Percentiles rank a stretch among this genome's conserved stretches.
Evolutionary conservation across 2,113 vertebrate genomes (phyloP).

Genomic region (Pangasianodon gigas): DNA sequence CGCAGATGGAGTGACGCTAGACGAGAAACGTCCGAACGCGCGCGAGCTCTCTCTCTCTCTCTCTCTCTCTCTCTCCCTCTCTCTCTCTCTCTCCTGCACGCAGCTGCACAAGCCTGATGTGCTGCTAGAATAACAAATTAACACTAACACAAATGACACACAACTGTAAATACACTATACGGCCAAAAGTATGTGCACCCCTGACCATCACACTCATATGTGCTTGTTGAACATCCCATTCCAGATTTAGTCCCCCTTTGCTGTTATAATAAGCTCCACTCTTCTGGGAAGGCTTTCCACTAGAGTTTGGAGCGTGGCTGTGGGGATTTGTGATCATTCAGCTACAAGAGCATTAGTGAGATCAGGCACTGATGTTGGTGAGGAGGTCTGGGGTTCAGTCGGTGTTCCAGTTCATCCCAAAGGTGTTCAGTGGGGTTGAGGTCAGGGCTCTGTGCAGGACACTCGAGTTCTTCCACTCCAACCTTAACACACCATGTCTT

Average conservation of each 20-base stretch:
- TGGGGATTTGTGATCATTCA: not conserved
- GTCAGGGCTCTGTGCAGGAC: not conserved
- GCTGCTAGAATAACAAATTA: not conserved
- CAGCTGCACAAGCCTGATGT: not conserved
- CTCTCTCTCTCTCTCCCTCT: slow-evolving; percentile 20
- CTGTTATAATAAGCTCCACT: not conserved
- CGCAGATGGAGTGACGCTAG: slow-evolving; percentile 49
- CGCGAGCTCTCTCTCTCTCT: slow-evolving; percentile 46
- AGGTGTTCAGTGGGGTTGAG: not conserved
- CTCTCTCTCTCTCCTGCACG: not conserved
- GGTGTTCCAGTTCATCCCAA: not conserved
- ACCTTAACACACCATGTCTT: not conserved
- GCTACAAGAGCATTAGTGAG: not conserved
- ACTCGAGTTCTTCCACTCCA: not conserved
- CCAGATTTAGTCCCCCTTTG: not conserved
- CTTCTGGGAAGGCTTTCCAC: not conserved
- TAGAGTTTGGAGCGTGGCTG: too few species aligned
- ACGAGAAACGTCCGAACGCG: slow-evolving; percentile 36
- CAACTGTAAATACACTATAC: not conserved
- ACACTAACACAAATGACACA: not conserved
- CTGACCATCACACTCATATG: not conserved
- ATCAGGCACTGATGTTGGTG: too few species aligned
- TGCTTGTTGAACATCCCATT: not conserved
- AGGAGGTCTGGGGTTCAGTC: too few species aligned
- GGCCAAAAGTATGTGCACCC: not conserved